A percentile compares a stretch with the other conserved stretches of the same genome.
phyloP scores from a whole-genome alignment of 2,797 vertebrate species.

The Halcyon leucocephala region DNA sequence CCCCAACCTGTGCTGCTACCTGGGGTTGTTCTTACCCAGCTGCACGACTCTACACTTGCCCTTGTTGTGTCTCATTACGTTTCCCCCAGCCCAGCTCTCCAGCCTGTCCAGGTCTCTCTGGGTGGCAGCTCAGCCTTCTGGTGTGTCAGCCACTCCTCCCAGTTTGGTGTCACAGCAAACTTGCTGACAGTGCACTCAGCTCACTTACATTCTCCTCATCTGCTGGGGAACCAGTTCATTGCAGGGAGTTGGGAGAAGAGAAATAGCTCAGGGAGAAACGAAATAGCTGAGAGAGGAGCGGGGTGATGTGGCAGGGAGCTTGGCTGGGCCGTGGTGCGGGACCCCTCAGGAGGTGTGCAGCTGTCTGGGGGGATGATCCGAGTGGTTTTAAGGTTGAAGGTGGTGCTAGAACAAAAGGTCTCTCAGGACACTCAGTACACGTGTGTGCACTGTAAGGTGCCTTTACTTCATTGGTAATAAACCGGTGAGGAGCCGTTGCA shows the following conservation, averaged over 20 bases:
- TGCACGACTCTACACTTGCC: too few relatives aligned
- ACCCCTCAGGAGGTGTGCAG: neutral
- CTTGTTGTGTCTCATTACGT: too few relatives aligned
- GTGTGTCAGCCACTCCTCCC: too few relatives aligned
- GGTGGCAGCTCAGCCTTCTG: too few relatives aligned
- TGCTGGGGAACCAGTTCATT: neutral
- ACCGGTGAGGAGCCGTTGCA: neutral
- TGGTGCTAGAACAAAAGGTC: neutral
- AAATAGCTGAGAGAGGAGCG: neutral
- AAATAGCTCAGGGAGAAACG: neutral
- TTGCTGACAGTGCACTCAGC: too few relatives aligned
- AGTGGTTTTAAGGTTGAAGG: neutral
- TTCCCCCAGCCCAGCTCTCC: too few relatives aligned
- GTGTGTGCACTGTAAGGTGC: neutral
- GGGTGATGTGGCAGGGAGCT: neutral
- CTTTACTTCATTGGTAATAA: neutral
- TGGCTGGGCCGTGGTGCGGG: neutral
- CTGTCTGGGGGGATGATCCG: neutral
- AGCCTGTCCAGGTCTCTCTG: too few relatives aligned
- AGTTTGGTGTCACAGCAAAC: too few relatives aligned
- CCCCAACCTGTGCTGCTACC: too few relatives aligned
- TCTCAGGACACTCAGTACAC: neutral
- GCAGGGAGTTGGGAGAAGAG: neutral
- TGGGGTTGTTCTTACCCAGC: too few relatives aligned
- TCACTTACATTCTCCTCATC: rapidly evolving